These are phyloP conservation scores for Accipiter cooperii DNA, from an alignment of 2,113 vertebrate species.

Conservation along the genomic window DNA sequence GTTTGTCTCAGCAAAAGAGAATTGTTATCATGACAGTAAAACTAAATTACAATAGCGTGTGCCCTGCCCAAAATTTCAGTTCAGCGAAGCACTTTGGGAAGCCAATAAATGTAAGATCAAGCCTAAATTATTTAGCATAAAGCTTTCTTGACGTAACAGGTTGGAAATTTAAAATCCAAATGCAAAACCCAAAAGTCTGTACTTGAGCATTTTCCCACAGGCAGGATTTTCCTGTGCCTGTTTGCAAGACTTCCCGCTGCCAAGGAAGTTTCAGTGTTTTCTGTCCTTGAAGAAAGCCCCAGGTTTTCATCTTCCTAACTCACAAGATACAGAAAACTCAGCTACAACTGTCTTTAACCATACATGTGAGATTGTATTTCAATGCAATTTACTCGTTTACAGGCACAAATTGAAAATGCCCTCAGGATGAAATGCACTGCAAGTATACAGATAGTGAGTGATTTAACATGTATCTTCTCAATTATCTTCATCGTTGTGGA, in stretches of 20 bases:
- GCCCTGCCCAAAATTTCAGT: not conserved
- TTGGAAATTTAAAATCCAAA: not conserved
- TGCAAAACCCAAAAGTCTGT: not conserved
- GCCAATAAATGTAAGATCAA: not conserved
- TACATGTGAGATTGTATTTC: not conserved
- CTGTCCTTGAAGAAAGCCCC: not conserved
- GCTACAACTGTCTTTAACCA: not conserved
- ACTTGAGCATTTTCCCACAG: not conserved
- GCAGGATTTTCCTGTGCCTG: not conserved
- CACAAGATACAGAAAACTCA: not conserved
- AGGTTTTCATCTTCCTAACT: not conserved
- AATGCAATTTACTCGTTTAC: slow-evolving; percentile 15
- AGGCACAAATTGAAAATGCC: slow-evolving; percentile 1
- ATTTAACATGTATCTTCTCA: not conserved
- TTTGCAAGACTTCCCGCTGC: not conserved
- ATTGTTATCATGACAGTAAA: not conserved
- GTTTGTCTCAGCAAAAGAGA: not conserved
- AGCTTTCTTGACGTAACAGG: not conserved
- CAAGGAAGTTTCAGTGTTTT: not conserved
- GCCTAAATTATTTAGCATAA: not conserved
- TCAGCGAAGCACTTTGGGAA: not conserved
- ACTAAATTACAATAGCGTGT: not conserved
- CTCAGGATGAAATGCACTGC: not conserved
- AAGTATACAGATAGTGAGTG: not conserved
- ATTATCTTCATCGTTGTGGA: not conserved